Evolutionary conservation across 2,797 vertebrate species (phyloP).

Genomic region (Bovichtus diacanthus): DNA sequence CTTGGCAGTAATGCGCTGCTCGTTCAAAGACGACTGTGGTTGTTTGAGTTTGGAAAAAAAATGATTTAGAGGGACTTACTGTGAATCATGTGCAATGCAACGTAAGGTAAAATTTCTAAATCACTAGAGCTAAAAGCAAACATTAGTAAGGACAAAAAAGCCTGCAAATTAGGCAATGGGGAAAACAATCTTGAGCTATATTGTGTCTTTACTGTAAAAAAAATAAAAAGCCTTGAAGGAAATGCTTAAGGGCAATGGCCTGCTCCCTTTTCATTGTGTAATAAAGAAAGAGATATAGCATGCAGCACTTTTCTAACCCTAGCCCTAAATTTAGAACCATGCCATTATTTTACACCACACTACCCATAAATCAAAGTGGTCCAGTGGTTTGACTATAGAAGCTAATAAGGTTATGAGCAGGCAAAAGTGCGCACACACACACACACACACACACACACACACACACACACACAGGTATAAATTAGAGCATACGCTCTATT

Average conservation of each 20-base stretch:
- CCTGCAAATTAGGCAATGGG: not conserved
- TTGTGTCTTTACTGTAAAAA: constrained; percentile 2
- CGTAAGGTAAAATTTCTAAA: not conserved
- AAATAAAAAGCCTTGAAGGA: no score
- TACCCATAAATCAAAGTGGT: constrained; percentile 59
- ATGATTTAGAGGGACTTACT: not conserved
- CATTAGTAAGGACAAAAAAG: not conserved
- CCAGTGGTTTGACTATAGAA: constrained; percentile 33
- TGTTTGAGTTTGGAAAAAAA: constrained; percentile 5
- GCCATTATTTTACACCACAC: constrained; percentile 49
- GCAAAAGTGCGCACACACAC: not conserved
- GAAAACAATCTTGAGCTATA: not conserved
- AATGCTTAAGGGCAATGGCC: not conserved
- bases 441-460: not conserved
- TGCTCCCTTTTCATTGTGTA: not conserved
- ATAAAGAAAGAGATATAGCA: constrained; percentile 16
- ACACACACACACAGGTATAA: constrained; percentile 6
- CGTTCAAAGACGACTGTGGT: constrained; percentile 21
- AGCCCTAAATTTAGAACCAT: constrained; percentile 51
- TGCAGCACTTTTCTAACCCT: constrained; percentile 29
- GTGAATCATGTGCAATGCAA: not conserved
- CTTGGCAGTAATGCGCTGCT: constrained; percentile 32
- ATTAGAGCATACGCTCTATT: not conserved
- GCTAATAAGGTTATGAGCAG: constrained; percentile 42
- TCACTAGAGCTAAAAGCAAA: not conserved